Percentiles rank a stretch among this genome's conserved stretches.
phyloP scores from a whole-genome alignment of 2,113 vertebrate genomes.

The Lampris megalopsis region DNA sequence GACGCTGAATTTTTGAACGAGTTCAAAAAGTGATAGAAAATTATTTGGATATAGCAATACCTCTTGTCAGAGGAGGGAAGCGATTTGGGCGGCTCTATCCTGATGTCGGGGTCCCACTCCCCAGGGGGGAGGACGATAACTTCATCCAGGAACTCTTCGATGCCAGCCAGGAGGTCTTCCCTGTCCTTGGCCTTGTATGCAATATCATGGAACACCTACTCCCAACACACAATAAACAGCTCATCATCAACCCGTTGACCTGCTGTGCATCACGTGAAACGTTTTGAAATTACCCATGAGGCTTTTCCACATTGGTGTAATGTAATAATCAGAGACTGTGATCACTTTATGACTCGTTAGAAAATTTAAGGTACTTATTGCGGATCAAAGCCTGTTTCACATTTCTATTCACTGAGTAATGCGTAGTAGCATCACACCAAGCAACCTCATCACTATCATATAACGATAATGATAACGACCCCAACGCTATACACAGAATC shows the following conservation, averaged over 20 bases:
- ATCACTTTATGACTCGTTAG: neutral
- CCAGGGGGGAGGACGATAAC: conserved; percentile 97
- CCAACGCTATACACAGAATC: neutral
- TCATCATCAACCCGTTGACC: neutral
- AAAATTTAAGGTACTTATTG: too few relatives aligned
- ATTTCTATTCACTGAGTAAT: neutral
- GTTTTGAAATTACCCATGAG: neutral
- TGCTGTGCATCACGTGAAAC: neutral
- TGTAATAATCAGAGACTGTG: neutral
- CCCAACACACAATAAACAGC: neutral
- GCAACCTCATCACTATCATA: neutral
- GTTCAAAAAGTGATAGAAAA: too few relatives aligned
- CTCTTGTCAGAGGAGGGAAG: conserved; percentile 97
- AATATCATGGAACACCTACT: conserved; percentile 97
- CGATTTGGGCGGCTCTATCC: conserved; percentile 97
- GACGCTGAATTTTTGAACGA: too few relatives aligned
- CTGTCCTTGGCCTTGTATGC: conserved; percentile 97
- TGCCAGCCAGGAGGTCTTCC: conserved; percentile 94
- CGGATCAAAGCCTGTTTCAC: neutral
- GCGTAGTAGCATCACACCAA: neutral
- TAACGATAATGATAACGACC: neutral
- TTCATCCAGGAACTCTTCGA: conserved; percentile 98
- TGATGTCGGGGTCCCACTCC: conserved; percentile 97
- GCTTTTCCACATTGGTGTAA: neutral
- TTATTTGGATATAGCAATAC: conserved; percentile 67